These are phyloP conservation scores for Amphipoea oculea DNA, from an alignment of 2,888 invertebrate genomes.

Conservation along the genomic window DNA sequence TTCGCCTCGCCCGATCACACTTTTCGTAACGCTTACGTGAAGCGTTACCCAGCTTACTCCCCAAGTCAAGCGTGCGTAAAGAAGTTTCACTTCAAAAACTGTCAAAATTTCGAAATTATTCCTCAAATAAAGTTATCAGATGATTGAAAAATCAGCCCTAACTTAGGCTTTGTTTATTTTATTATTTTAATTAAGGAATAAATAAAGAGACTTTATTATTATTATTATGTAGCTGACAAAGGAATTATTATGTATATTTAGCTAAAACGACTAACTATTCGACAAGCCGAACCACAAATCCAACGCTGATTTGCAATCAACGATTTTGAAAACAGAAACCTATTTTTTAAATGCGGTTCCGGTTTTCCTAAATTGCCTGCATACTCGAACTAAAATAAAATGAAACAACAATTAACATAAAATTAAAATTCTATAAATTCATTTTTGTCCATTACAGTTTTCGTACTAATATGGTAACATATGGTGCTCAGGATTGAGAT, in stretches of 20 bases:
- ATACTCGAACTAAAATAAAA: neutral
- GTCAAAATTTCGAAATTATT: too few species aligned
- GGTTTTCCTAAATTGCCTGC: slow-evolving; percentile 17
- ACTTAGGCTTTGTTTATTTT: neutral
- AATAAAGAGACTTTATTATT: neutral
- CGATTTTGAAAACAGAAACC: slow-evolving; percentile 39
- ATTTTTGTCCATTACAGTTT: neutral
- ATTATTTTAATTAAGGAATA: neutral
- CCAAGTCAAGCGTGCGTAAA: too few species aligned
- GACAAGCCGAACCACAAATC: slow-evolving; percentile 22
- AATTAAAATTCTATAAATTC: neutral
- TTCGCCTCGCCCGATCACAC: too few species aligned
- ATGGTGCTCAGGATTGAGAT: neutral
- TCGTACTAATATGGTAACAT: neutral
- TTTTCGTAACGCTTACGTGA: too few species aligned
- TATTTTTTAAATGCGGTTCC: slow-evolving; percentile 10
- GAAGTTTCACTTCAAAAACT: too few species aligned
- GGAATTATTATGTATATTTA: neutral
- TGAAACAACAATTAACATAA: neutral
- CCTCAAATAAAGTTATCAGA: too few species aligned
- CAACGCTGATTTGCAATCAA: slow-evolving; percentile 33
- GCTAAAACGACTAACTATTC: slow-evolving; percentile 7
- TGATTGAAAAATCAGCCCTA: too few species aligned
- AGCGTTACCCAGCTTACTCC: too few species aligned
- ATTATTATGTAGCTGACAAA: neutral